Evolutionary conservation across 2,888 invertebrate species (phyloP), one percentile per base, ranked within the genome.

Genomic region (Drosophila nr. perissopoda): DNA sequence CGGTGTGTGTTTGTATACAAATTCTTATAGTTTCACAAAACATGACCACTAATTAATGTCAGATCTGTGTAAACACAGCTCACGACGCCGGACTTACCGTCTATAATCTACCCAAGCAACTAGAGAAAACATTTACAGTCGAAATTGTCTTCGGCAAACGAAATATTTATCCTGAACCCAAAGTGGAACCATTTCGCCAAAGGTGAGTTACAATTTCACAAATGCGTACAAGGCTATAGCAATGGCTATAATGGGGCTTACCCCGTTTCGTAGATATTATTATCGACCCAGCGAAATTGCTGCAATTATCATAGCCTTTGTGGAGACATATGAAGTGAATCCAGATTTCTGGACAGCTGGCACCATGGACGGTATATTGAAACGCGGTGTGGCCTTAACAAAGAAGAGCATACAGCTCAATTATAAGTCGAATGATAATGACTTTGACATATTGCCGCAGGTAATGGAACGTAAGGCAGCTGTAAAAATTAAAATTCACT

Each of bases 371-470:
- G 69, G 79, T 0, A 91, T 93, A 13, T 62, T 93, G 0, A 71
- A 80, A 13, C 79, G 84, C 2, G 93, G 87, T 6, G 70, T 84
- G 4, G 85, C 80, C 18, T 68, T 93, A 4, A 49, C 78, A 2
- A 79, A 83, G 8, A 88, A 82, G 61, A 91, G 92, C 58, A 40
- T 49, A 0, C 25, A 52, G 1, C 34, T 81, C 0, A 82, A 88
- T n/a, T 93, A 90, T 56, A 87, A 87, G 42, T 84, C 89, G 10
- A 42, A 65, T 2, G 71, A 75, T 0, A 82, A 62, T 0, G 90
- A 92, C 16, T 92, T 90, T 40, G 91, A 92, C 63, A 92, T 93
- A 10, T 64, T 92, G 18, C 85, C 92, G 0, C 91, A 91, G 66
- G 81, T 92, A 4, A 13, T 29, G 0, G 91, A 92, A 25, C 89